Conservation (phyloP, 2,797 vertebrate genomes). For the Peromyscus aztecus region DNA sequence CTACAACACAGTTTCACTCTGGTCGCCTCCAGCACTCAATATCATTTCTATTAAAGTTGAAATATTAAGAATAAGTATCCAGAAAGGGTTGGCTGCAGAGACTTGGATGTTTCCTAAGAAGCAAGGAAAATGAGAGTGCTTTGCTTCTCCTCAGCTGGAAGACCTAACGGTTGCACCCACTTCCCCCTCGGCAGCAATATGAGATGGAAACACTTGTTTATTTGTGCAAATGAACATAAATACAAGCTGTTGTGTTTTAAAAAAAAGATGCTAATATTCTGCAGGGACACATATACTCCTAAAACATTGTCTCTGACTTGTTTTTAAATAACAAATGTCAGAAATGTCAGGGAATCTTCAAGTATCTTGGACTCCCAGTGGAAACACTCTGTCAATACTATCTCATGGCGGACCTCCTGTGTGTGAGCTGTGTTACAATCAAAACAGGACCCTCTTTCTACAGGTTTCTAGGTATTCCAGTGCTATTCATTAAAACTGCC, state of each 20-base stretch:
- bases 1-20: too few species aligned
- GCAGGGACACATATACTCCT: neutral
- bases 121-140: neutral
- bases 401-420: rapidly evolving
- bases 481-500: neutral
- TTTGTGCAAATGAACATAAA: neutral
- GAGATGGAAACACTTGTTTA: neutral
- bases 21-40: neutral
- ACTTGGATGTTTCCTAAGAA: neutral
- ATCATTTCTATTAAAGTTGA: neutral
- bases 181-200: neutral
- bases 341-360: neutral
- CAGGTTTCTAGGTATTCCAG: neutral
- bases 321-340: neutral
- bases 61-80: neutral
- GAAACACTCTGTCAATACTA: rapidly evolving
- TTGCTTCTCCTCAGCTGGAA: neutral
- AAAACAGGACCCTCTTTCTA: neutral
- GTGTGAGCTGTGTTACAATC: neutral
- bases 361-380: rapidly evolving
- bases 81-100: neutral
- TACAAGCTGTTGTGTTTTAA: neutral
- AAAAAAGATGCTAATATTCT: neutral
- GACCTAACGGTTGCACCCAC: rapidly evolving
- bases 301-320: neutral